Evolutionary conservation across 2,888 invertebrate genomes (phyloP), one percentile per base, ranked within the genome.

Genomic region (Yponomeuta cagnagella): DNA sequence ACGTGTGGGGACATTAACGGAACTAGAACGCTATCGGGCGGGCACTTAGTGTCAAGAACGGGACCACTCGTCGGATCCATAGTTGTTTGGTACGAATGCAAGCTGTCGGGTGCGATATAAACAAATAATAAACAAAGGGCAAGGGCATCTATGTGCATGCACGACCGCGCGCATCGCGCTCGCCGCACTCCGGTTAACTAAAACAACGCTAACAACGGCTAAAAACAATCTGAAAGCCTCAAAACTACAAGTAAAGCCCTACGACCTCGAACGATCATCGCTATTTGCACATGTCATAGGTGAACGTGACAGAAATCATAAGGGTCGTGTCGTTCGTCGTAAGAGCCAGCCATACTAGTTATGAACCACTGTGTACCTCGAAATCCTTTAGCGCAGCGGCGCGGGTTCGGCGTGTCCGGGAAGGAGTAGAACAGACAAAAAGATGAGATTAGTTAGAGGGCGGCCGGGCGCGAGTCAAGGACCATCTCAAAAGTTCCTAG

Each of bases 401-500:
- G 93, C 89, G 93, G 89, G 93, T 58, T 58, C 94, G 92, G 94
- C 94, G 93, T 93, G 93, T 93, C 93, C 93, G 93, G 94, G 93
- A 91, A 94, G 94, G 94, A 94, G 95, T 93, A 94, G 93, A 94
- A 93, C 93, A 94, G 93, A 94, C 93, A 93, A 93, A 93, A 94
- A 94, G 83, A 93, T 91, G 92, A 93, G 85, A 94, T 94, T 94
- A 94, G 94, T 94, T 69, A 66, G 12, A 63, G 72, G 85, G 86
- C 87, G 87, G 88, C 84, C 88, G 90, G 86, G 91, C 89, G 89
- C 88, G 71, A 70, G 88, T 85, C 95, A 95, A 96, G 96, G 96
- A 96, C 96, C 96, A 96, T 96, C 96, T 96, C 96, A 96, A 96
- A 96, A 96, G 96, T 95, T 96, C 96, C 96, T 95, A 95, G 94